Evolutionary conservation across 2,888 invertebrate species (phyloP).

Genomic region (Tortricodes alternella): DNA sequence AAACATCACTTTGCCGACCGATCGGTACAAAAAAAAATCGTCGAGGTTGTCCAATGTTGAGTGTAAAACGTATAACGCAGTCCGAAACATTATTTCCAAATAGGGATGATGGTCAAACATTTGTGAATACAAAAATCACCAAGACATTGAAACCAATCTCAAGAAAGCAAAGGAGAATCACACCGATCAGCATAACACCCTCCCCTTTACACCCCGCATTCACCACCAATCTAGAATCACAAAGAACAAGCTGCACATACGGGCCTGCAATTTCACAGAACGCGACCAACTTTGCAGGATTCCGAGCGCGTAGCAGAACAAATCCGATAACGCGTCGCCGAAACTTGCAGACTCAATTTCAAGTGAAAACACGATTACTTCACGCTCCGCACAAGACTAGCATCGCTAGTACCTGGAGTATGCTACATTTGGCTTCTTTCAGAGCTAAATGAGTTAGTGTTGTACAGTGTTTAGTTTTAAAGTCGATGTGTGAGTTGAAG

Average conservation of each 20-base stretch:
- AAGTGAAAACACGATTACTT: conserved; percentile 70
- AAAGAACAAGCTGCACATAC: conserved; percentile 27
- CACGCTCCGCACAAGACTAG: conserved; percentile 44
- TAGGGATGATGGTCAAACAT: no score
- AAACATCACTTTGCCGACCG: no score
- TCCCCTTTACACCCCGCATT: background rate
- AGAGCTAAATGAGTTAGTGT: conserved; percentile 16
- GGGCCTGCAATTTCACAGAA: conserved; percentile 27
- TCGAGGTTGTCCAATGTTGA: no score
- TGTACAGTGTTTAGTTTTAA: background rate
- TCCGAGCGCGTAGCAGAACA: conserved; percentile 69
- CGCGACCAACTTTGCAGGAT: conserved; percentile 42
- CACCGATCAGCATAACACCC: background rate
- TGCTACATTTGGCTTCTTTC: conserved; percentile 18
- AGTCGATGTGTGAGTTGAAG: background rate
- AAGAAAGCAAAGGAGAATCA: background rate
- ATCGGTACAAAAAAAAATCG: no score
- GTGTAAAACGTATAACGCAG: no score
- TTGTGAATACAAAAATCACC: background rate
- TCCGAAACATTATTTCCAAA: no score
- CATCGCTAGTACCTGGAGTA: conserved; percentile 38
- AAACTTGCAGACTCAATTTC: conserved; percentile 73
- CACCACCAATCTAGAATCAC: conserved; percentile 12
- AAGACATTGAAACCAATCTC: background rate
- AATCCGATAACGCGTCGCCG: conserved; percentile 77